Evolutionary conservation across 2,888 invertebrate genomes (phyloP), one percentile per base, ranked within the genome.

Genomic region (Acanthosepion lycidas): DNA sequence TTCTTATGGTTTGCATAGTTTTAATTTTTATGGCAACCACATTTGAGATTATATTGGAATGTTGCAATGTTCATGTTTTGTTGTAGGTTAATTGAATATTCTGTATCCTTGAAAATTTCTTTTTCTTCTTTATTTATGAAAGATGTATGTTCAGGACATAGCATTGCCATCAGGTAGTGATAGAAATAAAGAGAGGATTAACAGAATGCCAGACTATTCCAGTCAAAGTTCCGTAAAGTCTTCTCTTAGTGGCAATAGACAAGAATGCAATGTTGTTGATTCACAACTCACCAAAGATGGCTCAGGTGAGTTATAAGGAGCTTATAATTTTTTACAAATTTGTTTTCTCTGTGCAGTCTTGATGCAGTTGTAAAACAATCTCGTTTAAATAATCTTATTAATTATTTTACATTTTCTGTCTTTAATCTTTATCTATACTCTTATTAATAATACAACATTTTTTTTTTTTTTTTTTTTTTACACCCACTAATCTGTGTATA

Each of bases 61-160:
- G 8, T n/a, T 15, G 1, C 18, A 6, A 78, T 78, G 78, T 78
- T 78, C 78, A 28, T 78, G 28, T 78, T 9, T 78, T 78, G n/a
- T 78, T 5, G n/a, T 12, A 3, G 33, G 4, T 78, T 78, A 78
- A 33, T 78, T 78, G n/a, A 78, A 78, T 33, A 4, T 78, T 78
- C n/a, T 18, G 12, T n/a, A 78, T 78, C 78, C 12, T 78, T 78
- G n/a, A 78, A 33, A 78, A 78, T 15, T n/a, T 59, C 20, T 0
- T 59, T 78, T 78, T 78, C n/a, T 78, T 33, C 78, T 78, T 78
- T 78, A 78, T 78, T 78, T 78, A 78, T 78, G 12, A 8, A n/a
- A 78, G 78, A 78, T 78, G 78, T 78, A 78, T n/a, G 78, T 78
- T 78, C 78, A 78, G 33, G 78, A 33, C n/a, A n/a, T 78, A n/a